These are phyloP conservation scores for Vesta saturnalis DNA, from an alignment of 2,888 invertebrate species.

Conservation along the genomic window DNA sequence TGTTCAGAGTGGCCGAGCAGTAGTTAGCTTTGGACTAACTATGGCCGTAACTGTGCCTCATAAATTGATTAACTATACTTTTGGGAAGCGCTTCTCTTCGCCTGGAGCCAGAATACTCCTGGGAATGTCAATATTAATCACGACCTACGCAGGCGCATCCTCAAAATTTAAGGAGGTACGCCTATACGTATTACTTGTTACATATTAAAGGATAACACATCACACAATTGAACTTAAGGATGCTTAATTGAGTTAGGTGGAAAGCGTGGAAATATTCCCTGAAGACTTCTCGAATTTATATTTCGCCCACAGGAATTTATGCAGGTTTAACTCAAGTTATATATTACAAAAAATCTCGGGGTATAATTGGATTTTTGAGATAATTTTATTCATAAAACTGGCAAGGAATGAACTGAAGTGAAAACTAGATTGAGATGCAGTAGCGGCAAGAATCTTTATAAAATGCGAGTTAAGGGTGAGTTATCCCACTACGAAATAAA, in stretches of 20 bases:
- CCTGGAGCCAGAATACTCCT: conserved; percentile 40
- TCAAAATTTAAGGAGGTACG: conserved; percentile 34
- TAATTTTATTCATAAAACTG: conserved; percentile 32
- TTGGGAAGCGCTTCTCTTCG: conserved; percentile 44
- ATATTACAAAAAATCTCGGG: conserved; percentile 21
- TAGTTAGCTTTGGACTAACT: conserved; percentile 38
- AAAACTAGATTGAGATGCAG: conserved; percentile 39
- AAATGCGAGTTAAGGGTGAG: conserved; percentile 21
- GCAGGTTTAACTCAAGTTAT: conserved; percentile 14
- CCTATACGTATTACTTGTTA: conserved; percentile 36
- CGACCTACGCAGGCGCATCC: conserved; percentile 40
- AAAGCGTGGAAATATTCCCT: not conserved
- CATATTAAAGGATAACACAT: conserved; percentile 30
- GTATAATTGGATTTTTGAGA: conserved; percentile 39
- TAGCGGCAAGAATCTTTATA: conserved; percentile 14
- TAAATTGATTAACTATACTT: conserved; percentile 45
- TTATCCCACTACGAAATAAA: conserved; percentile 41
- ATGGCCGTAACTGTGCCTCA: conserved; percentile 38
- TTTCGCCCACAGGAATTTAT: conserved; percentile 6
- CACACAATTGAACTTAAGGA: conserved; percentile 12
- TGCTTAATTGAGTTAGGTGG: not conserved
- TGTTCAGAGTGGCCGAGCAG: conserved; percentile 30
- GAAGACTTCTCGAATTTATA: not conserved
- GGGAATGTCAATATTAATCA: conserved; percentile 43
- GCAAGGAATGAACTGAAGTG: conserved; percentile 27